Percentiles rank a stretch among this genome's conserved stretches.
These are phyloP conservation scores for Drosophila sordidapex DNA, from an alignment of 2,888 invertebrate species.

Conservation along the genomic window DNA sequence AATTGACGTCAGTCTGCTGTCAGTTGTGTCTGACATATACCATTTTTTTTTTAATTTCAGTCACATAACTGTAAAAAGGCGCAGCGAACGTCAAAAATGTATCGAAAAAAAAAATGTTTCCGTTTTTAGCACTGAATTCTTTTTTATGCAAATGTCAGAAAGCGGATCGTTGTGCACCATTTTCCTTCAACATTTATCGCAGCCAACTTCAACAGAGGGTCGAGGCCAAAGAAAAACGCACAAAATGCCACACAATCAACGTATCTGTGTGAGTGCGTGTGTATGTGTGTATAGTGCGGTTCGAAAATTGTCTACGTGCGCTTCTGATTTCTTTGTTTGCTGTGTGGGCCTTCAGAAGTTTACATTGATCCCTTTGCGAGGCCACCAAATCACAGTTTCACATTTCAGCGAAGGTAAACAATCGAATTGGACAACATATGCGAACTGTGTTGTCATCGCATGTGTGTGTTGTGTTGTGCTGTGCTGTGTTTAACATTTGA, in stretches of 20 bases:
- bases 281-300: constrained; percentile 16
- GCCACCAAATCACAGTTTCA: constrained; percentile 41
- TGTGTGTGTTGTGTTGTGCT: constrained; percentile 2
- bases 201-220: constrained; percentile 43
- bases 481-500: constrained; percentile 42
- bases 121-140: constrained; percentile 47
- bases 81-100: constrained; percentile 13
- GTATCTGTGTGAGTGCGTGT: background rate
- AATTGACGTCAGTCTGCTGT: constrained; percentile 37
- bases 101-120: constrained; percentile 56
- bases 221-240: constrained; percentile 28
- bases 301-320: constrained; percentile 52
- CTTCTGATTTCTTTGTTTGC: constrained; percentile 14
- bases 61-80: constrained; percentile 54
- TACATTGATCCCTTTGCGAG: constrained; percentile 33
- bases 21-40: constrained; percentile 7
- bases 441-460: background rate
- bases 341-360: constrained; percentile 8
- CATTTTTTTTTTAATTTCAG: constrained; percentile 37
- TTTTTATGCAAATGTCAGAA: constrained; percentile 69
- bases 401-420: constrained; percentile 58
- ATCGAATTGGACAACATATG: constrained; percentile 33
- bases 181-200: constrained; percentile 62
- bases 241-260: constrained; percentile 7
- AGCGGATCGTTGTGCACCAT: constrained; percentile 63